Base-by-base conservation (phyloP, 2,113 vertebrate species). In the Lepus timidus region DNA sequence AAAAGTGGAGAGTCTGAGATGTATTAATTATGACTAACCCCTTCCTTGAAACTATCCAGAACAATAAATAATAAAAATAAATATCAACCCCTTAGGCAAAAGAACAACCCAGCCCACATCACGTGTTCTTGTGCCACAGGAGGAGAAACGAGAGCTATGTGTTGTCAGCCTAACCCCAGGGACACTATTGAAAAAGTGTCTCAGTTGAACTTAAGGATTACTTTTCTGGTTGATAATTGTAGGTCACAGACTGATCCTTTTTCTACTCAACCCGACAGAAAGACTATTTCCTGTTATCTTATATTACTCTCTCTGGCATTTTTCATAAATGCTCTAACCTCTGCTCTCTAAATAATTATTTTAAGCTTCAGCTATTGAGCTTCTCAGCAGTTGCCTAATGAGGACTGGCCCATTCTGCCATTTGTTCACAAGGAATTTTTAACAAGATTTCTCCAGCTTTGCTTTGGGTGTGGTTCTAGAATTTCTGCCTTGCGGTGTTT, bases 311-410 rank as follows among this genome's bases (percentile, higher is more conserved):
- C 36, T n/a, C 2, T 62, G 81, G 22, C 9, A 86, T 19, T 13
- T 76, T 86, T 65, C 14, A 33, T 36, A 89, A 64, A 61, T 67
- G 36, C 58, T 83, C 74, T 84, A n/a, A 52, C 75, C 87, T 85
- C 36, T 94, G 61, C 36, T 93, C 20, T 83, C 44, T 64, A 73
- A 81, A 76, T 22, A 88, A 22, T 64, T 67, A 68, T 71, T 88
- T 78, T 94, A 73, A 83, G 76, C 64, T 80, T 29, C 23, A 85
- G 61, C 8, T 58, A 44, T 68, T 39, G 14, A 76, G 13, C 55
- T 20, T 0, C 25, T 96, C 12, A 39, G 31, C 64, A 64, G 68
- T 33, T 89, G 52, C 64, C 23, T 61, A 73, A 61, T 73, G 92
- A 90, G n/a, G 31, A 20, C 67, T 49, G 52, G 33, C 25, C 31